phyloP scores from a whole-genome alignment of 2,888 invertebrate genomes.

The Lucinisca nassula region DNA sequence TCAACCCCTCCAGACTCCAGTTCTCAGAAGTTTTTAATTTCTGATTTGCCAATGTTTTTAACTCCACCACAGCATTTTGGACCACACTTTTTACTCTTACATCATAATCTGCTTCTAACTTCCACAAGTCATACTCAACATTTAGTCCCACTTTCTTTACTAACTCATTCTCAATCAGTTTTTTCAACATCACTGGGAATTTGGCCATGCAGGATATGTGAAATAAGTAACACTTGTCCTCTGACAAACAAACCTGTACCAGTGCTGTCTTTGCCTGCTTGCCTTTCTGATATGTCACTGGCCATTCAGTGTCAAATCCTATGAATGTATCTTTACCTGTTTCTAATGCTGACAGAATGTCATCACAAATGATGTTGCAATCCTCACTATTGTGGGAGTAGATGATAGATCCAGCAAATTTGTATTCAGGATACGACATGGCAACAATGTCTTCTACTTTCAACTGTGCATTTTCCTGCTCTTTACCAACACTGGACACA shows the following conservation, averaged over 20 bases:
- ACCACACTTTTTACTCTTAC: conserved; percentile 72
- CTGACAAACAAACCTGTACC: conserved; percentile 76
- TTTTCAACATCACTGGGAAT: conserved; percentile 74
- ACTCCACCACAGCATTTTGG: conserved; percentile 73
- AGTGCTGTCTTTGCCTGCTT: conserved; percentile 76
- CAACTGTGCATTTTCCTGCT: background rate
- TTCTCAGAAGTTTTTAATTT: conserved; percentile 78
- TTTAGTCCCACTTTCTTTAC: conserved; percentile 80
- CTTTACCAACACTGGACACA: background rate
- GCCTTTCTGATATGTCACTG: conserved; percentile 78
- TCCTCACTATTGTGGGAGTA: conserved; percentile 78
- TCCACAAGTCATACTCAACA: conserved; percentile 82
- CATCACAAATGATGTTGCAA: conserved; percentile 80
- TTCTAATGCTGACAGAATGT: conserved; percentile 65
- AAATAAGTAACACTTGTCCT: conserved; percentile 80
- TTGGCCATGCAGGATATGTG: conserved; percentile 78
- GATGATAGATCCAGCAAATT: conserved; percentile 71
- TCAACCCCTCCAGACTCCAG: conserved; percentile 82
- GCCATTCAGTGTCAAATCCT: conserved; percentile 84
- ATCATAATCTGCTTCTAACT: conserved; percentile 80
- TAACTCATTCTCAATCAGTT: conserved; percentile 68
- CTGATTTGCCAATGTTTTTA: conserved; percentile 76
- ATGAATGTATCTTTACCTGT: conserved; percentile 52
- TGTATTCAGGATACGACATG: conserved; percentile 70
- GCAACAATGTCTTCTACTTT: conserved; percentile 64